Percentiles rank a stretch among this genome's conserved stretches.
phyloP scores from a whole-genome alignment of 2,797 vertebrate species.

The Triplophysa bombifrons region DNA sequence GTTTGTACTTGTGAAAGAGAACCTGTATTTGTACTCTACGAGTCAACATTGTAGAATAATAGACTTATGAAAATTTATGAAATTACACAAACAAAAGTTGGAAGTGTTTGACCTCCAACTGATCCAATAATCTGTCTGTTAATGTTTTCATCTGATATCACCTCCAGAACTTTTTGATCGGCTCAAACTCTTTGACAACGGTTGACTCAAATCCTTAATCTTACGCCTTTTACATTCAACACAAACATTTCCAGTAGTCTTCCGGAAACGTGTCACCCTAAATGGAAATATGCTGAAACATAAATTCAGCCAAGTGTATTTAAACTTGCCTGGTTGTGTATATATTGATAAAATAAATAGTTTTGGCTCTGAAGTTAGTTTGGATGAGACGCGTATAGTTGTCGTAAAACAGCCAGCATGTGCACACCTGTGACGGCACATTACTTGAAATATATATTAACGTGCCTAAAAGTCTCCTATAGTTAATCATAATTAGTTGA shows the following conservation, averaged over 20 bases:
- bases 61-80: background rate
- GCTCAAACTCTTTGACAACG: background rate
- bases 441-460: background rate
- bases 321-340: background rate
- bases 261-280: background rate
- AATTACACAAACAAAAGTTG: no score
- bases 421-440: background rate
- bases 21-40: background rate
- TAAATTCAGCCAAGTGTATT: slow-evolving; percentile 4
- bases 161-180: background rate
- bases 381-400: background rate
- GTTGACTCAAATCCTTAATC: background rate
- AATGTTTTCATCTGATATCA: background rate
- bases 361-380: background rate
- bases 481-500: background rate
- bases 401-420: background rate
- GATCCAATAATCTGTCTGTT: background rate
- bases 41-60: background rate
- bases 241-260: background rate
- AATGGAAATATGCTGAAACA: background rate
- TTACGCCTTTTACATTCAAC: background rate
- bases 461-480: background rate
- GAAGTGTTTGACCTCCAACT: background rate
- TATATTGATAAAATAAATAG: background rate
- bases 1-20: background rate